Conservation (phyloP, 2,113 vertebrate genomes). For the Pseudorhombus dupliciocellatus region DNA sequence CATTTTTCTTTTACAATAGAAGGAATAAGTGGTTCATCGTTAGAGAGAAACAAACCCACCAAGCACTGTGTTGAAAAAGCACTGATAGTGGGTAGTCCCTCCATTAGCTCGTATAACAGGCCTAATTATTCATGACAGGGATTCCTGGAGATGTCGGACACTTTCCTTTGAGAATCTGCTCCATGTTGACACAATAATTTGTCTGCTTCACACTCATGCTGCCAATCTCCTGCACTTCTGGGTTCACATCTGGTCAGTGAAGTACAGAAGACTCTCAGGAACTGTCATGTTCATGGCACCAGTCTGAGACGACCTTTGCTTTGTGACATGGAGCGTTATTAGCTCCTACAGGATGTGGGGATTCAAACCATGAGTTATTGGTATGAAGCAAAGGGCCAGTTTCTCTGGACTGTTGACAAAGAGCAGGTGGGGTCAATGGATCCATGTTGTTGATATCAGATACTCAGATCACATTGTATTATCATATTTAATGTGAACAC, state of each 20-base stretch:
- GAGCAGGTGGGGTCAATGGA: not conserved
- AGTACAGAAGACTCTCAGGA: not conserved
- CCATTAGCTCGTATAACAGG: not conserved
- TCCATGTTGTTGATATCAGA: not conserved
- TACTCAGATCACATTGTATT: not conserved
- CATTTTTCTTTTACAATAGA: too few species aligned
- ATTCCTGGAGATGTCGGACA: not conserved
- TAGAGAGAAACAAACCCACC: not conserved
- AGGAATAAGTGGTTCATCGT: too few species aligned
- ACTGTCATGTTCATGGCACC: not conserved
- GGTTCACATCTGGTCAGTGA: not conserved
- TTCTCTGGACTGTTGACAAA: too few species aligned
- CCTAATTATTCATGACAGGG: not conserved
- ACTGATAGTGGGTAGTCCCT: not conserved
- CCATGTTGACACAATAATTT: not conserved
- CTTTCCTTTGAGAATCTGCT: not conserved
- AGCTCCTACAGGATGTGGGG: too few species aligned
- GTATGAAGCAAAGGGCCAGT: too few species aligned
- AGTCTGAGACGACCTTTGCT: not conserved
- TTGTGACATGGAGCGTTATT: not conserved
- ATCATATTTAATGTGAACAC: not conserved
- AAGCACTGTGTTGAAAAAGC: not conserved
- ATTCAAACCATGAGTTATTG: too few species aligned
- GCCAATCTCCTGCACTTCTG: not conserved
- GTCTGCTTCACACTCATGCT: not conserved